Conservation (phyloP, 2,888 invertebrate species). For the Hyppa rectilinea region DNA sequence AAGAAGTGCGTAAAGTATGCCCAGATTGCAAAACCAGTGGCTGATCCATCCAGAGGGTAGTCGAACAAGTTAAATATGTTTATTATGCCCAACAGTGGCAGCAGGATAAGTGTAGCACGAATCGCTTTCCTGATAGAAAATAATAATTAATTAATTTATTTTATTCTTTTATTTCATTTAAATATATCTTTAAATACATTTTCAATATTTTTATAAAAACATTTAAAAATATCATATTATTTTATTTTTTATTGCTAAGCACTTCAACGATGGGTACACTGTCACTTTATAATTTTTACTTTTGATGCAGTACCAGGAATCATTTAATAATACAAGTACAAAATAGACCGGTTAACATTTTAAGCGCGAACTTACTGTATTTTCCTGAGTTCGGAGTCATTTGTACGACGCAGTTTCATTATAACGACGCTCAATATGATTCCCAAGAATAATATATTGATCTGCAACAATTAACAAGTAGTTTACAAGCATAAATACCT, state of each 20-base stretch:
- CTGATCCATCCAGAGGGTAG: conserved; percentile 92
- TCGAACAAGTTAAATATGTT: conserved; percentile 94
- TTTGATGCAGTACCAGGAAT: background rate
- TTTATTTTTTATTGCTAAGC: too few relatives aligned
- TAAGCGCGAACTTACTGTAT: conserved; percentile 89
- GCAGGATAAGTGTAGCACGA: conserved; percentile 94
- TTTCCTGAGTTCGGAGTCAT: conserved; percentile 94
- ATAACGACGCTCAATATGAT: conserved; percentile 95
- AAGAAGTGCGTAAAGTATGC: conserved; percentile 94
- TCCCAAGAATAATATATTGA: conserved; percentile 94
- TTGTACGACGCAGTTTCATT: conserved; percentile 93
- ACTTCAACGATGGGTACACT: too few relatives aligned
- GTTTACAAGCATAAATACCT: background rate
- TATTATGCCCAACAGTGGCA: conserved; percentile 95
- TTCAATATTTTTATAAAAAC: too few relatives aligned
- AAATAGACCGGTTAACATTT: background rate
- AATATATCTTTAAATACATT: too few relatives aligned
- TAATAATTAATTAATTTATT: too few relatives aligned
- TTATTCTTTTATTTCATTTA: too few relatives aligned
- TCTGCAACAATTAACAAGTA: conserved; percentile 85
- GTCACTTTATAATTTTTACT: too few relatives aligned
- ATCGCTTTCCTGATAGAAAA: conserved; percentile 93
- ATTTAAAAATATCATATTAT: too few relatives aligned
- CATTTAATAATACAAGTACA: background rate
- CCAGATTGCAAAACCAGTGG: conserved; percentile 94